Conservation (phyloP, 2,888 invertebrate species). For the Drosophila anceps region DNA sequence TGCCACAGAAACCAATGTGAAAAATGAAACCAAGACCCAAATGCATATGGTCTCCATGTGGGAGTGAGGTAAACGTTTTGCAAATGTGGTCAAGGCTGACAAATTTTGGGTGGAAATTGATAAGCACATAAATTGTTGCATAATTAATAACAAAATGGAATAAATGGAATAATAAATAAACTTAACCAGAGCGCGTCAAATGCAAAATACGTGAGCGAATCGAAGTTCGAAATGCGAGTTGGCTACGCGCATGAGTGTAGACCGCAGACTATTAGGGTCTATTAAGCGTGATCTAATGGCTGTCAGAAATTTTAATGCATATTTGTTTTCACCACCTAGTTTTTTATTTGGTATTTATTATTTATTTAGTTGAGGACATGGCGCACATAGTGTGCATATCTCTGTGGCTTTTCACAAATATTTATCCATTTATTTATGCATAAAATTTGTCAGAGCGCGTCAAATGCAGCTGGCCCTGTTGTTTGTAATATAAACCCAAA, state of each 20-base stretch:
- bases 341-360: not conserved
- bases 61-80: conserved; percentile 17
- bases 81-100: conserved; percentile 57
- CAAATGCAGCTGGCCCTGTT: conserved; percentile 49
- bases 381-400: not conserved
- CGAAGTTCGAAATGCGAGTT: conserved; percentile 9
- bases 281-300: conserved; percentile 74
- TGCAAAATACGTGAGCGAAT: conserved; percentile 25
- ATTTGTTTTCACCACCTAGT: not conserved
- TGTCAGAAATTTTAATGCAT: conserved; percentile 35
- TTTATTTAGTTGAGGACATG: conserved; percentile 5
- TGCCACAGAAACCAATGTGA: conserved; percentile 34
- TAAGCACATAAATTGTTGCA: conserved; percentile 51
- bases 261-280: conserved; percentile 77
- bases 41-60: not conserved
- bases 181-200: conserved; percentile 27
- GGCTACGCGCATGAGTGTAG: conserved; percentile 13
- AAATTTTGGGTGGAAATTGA: conserved; percentile 46
- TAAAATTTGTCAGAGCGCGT: conserved; percentile 39
- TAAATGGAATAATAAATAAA: conserved; percentile 50
- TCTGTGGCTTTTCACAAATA: conserved; percentile 56
- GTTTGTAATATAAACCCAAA: conserved; percentile 44
- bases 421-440: conserved; percentile 56
- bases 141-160: conserved; percentile 63
- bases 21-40: not conserved